These are phyloP conservation scores for Cylloceria caligata DNA, from an alignment of 2,888 invertebrate species.

Conservation along the genomic window DNA sequence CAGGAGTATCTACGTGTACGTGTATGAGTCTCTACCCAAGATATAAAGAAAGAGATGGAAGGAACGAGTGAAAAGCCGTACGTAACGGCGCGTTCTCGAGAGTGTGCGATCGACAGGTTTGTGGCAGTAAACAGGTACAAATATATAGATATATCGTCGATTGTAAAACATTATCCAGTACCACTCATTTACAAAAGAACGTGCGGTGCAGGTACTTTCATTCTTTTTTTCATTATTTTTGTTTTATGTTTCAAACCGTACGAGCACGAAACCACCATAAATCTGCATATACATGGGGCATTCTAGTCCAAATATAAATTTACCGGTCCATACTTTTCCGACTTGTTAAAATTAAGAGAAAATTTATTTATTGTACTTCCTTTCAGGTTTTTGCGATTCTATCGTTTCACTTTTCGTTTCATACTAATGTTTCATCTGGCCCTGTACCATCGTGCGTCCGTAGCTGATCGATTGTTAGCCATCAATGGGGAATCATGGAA, in stretches of 20 bases:
- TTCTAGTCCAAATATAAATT: background rate
- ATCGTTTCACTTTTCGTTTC: too few species aligned
- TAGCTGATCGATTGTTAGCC: too few species aligned
- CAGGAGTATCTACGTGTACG: slow-evolving; percentile 62
- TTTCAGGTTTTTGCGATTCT: too few species aligned
- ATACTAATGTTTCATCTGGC: too few species aligned
- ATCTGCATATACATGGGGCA: background rate
- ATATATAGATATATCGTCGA: slow-evolving; percentile 27
- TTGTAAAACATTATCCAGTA: background rate
- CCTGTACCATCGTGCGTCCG: too few species aligned
- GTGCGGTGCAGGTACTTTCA: background rate
- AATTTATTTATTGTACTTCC: too few species aligned
- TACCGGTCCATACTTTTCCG: too few species aligned
- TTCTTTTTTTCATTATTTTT: background rate
- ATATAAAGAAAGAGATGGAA: slow-evolving; percentile 40
- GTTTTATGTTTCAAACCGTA: background rate
- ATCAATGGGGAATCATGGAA: too few species aligned
- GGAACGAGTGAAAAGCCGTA: slow-evolving; percentile 53
- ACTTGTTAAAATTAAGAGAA: too few species aligned
- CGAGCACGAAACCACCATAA: background rate
- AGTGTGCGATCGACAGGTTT: slow-evolving; percentile 72
- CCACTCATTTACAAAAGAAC: background rate
- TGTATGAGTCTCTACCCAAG: slow-evolving; percentile 9
- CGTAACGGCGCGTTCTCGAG: slow-evolving; percentile 59
- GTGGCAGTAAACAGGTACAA: slow-evolving; percentile 48